Base-by-base conservation (phyloP, 1,140 invertebrate genomes). In the Oncopeltus fasciatus region DNA sequence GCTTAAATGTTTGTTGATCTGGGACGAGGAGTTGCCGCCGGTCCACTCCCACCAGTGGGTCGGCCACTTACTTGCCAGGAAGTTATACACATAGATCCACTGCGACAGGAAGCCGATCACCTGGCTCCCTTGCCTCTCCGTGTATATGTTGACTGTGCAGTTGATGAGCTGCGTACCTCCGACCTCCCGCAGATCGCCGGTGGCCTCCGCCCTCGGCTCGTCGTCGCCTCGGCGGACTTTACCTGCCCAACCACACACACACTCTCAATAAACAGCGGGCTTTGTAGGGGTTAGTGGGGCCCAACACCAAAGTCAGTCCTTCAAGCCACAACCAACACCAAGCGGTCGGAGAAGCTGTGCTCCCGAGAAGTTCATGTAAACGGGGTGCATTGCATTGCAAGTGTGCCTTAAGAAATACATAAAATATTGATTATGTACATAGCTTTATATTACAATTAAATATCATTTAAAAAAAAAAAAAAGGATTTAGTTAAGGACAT, bases 41-140 rank as follows among this genome's bases (percentile, higher is more conserved):
- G 11, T 21, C 47, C 21, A 21, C 47, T 51, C 47, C n/a, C 8
- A n/a, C 8, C n/a, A 51, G 20, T 4, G 26, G 29, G 8, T 8
- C 12, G 28, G 18, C 1, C 12, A 77, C 78, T 79, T 75, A 83
- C 81, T 75, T 71, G 75, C 72, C 61, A 83, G 73, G 69, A 80
- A 83, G 60, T 73, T 71, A 69, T 77, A 80, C 28, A 80, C 79
- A 68, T 75, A 77, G 71, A 84, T 82, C 81, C 82, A 83, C 64
- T 84, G 80, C 44, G 79, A 80, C 63, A 84, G 71, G 70, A 83
- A 81, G 61, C 81, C 81, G 66, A 82, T 75, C 64, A 80, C 73
- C 56, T 73, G 69, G 58, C 73, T 73, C 3, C 24, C 12, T 65
- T 76, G 73, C 66, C 75, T 72, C 33, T 75, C 72, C 33, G 74